phyloP scores from a whole-genome alignment of 2,797 vertebrate species.

The Helicolenus hilgendorfi region DNA sequence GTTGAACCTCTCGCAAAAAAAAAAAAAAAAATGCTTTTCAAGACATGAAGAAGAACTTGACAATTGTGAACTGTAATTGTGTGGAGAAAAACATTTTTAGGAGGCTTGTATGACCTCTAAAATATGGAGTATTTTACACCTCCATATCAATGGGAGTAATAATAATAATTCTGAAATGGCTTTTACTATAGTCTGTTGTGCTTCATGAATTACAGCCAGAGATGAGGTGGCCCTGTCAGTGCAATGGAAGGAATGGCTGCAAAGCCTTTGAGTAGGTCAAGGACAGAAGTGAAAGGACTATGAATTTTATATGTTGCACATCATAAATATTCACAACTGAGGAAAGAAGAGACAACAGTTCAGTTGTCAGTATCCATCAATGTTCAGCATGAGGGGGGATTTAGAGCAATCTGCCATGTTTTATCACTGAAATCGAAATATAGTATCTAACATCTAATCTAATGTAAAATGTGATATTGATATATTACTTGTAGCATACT shows the following conservation, averaged over 20 bases:
- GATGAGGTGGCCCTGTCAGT: constrained; percentile 35
- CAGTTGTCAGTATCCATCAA: constrained; percentile 18
- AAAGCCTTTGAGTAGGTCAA: constrained; percentile 51
- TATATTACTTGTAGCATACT: background rate
- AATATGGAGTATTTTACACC: constrained; percentile 62
- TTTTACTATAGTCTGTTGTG: constrained; percentile 55
- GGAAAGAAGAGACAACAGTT: constrained; percentile 6
- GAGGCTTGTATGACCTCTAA: constrained; percentile 54
- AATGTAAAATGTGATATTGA: background rate
- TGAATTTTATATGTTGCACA: constrained; percentile 60
- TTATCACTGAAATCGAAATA: background rate
- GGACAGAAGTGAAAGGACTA: constrained; percentile 31
- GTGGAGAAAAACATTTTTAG: constrained; percentile 32
- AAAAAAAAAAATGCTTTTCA: background rate
- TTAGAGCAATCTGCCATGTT: background rate
- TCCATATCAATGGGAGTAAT: constrained; percentile 44
- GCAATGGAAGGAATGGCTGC: constrained; percentile 4
- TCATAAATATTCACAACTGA: constrained; percentile 62
- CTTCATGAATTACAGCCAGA: constrained; percentile 42
- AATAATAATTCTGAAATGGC: constrained; percentile 39
- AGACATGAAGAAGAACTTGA: constrained; percentile 3
- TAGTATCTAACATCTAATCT: background rate
- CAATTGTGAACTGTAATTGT: constrained; percentile 20
- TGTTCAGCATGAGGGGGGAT: background rate
- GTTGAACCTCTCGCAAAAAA: background rate